Evolutionary conservation across 2,888 invertebrate genomes (phyloP).

Genomic region (Tolmerus cingulatus): DNA sequence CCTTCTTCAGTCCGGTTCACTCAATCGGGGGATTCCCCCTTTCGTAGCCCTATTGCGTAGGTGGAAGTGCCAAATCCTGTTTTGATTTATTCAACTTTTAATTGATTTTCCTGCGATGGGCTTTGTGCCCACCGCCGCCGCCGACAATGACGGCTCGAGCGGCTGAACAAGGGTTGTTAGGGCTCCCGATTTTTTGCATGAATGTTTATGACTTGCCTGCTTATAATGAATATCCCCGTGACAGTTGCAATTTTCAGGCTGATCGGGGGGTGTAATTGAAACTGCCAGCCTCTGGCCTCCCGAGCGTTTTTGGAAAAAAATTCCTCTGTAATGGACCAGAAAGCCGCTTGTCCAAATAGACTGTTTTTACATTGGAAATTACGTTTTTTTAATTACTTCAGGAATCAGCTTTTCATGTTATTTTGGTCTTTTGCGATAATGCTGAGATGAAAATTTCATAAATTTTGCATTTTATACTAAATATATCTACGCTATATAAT

Average conservation of each 20-base stretch:
- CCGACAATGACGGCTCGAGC: background rate
- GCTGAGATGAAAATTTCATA: background rate
- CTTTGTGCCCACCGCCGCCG: background rate
- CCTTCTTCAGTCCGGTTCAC: background rate
- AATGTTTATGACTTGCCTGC: constrained; percentile 35
- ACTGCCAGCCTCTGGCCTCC: background rate
- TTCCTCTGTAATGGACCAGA: background rate
- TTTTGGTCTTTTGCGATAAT: background rate
- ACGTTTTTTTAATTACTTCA: background rate
- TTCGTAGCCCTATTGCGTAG: background rate
- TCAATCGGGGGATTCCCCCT: background rate
- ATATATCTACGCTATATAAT: no score
- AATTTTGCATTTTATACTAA: background rate
- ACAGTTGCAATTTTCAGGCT: constrained; percentile 19
- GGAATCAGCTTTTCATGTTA: background rate
- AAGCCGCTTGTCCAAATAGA: background rate
- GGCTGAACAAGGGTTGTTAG: background rate
- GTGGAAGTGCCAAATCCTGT: constrained; percentile 42
- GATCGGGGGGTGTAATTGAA: constrained; percentile 8
- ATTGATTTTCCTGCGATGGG: constrained; percentile 41
- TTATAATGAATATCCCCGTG: constrained; percentile 19
- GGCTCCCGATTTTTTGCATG: background rate
- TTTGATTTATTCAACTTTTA: constrained; percentile 48
- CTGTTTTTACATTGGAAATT: background rate
- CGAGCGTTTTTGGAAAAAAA: background rate